Evolutionary conservation across 2,888 invertebrate genomes (phyloP), one percentile per base, ranked within the genome.

Genomic region (Torymus aiolomorphi): DNA sequence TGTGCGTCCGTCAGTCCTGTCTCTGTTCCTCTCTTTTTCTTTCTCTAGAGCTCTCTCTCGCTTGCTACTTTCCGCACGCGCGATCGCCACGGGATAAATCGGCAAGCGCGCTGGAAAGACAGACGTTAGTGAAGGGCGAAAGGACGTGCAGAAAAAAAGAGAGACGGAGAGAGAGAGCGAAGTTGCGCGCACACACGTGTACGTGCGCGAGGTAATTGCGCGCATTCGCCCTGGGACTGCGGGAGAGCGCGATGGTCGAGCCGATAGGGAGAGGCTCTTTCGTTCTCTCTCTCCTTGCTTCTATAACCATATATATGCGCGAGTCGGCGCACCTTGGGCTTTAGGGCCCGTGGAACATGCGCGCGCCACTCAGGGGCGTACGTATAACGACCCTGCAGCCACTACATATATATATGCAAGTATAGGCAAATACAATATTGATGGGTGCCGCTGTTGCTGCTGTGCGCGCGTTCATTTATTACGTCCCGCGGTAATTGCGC

Each of bases 21-120:
- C 71, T 77, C 52, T 56, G 71, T 71, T 18, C 10, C 11, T 20
- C 20, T 13, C 51, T 61, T n/a, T 49, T 13, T 16, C 13, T 12
- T 11, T 14, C 8, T 31, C 31, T 31, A n/a, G n/a, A n/a, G n/a
- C 8, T 31, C 31, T 31, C 31, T 14, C 52, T 18, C 49, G 49
- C 49, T 11, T 24, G 61, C 13, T 61, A 61, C 54, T 20, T 66
- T 18, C 20, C 57, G 51, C 59, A 20, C 24, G 16, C 71, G 67
- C 73, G 62, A 73, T 78, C 62, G 73, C 69, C 78, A 63, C 61
- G 59, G 70, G 75, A 75, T 79, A 79, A 79, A 79, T 79, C 75
- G 75, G 56, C 70, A 54, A 57, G 61, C 51, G 59, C 69, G 31
- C 54, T 69, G 20, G 67, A 67, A 31, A 74, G 78, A 73, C 69